These are phyloP conservation scores for Nannobrachium achirus DNA, from an alignment of 2,113 vertebrate species.

Conservation along the genomic window DNA sequence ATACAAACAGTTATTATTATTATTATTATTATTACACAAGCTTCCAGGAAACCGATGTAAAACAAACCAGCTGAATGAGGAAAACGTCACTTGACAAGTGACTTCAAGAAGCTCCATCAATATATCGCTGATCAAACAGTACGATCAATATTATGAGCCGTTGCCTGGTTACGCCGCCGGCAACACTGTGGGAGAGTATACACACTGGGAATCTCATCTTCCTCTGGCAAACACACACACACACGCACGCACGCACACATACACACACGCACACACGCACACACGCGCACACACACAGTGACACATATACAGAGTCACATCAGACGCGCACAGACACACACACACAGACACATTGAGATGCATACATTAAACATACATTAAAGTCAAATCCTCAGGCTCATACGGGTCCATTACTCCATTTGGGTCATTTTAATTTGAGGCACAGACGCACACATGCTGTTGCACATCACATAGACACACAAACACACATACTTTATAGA, in stretches of 20 bases:
- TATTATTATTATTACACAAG: neutral
- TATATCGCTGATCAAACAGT: slow-evolving; percentile 47
- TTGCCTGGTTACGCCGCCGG: slow-evolving; percentile 57
- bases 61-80: slow-evolving; percentile 26
- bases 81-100: slow-evolving; percentile 16
- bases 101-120: slow-evolving; percentile 37
- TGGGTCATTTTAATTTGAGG: too few relatives aligned
- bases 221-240: neutral
- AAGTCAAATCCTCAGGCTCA: too few relatives aligned
- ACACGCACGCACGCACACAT: neutral
- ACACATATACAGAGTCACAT: neutral
- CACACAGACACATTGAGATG: too few relatives aligned
- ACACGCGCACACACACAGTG: neutral
- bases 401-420: too few relatives aligned
- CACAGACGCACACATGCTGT: too few relatives aligned
- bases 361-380: too few relatives aligned
- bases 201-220: slow-evolving; percentile 19
- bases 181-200: slow-evolving; percentile 24
- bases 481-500: too few relatives aligned
- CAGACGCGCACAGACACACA: neutral
- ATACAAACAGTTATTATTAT: neutral
- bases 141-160: slow-evolving; percentile 62
- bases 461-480: too few relatives aligned
- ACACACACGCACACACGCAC: slow-evolving; percentile 4
- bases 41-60: slow-evolving; percentile 21